Conservation (phyloP, 1,140 invertebrate species). For the Mizuhopecten yessoensis region DNA sequence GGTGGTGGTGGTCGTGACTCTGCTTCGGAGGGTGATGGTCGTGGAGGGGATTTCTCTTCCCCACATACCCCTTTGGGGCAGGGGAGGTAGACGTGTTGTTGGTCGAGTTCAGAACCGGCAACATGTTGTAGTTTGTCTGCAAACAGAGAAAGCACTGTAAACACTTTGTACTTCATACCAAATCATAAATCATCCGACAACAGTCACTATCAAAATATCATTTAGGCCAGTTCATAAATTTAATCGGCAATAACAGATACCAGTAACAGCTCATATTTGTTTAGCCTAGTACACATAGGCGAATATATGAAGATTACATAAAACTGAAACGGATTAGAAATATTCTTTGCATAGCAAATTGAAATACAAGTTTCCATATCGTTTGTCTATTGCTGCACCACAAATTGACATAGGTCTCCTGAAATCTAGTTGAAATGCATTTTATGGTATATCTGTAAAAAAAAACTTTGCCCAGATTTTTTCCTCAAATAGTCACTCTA, state of each 20-base stretch:
- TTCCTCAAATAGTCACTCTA: too few relatives aligned
- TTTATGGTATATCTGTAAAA: too few relatives aligned
- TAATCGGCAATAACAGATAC: neutral
- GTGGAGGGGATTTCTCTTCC: slow-evolving; percentile 59
- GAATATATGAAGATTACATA: too few relatives aligned
- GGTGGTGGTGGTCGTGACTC: slow-evolving; percentile 54
- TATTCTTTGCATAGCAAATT: too few relatives aligned
- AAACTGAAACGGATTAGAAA: too few relatives aligned
- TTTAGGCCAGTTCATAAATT: neutral
- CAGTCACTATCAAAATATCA: neutral
- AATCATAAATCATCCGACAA: too few relatives aligned
- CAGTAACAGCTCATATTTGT: neutral
- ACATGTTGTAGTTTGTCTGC: slow-evolving; percentile 27
- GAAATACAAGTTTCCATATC: too few relatives aligned
- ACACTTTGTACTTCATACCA: neutral
- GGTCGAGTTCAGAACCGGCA: slow-evolving; percentile 8
- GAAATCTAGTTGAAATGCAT: too few relatives aligned
- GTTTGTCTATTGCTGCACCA: too few relatives aligned
- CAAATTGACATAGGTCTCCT: too few relatives aligned
- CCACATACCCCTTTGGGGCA: slow-evolving; percentile 61
- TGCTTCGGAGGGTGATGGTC: slow-evolving; percentile 48
- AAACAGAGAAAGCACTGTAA: neutral
- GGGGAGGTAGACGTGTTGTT: slow-evolving; percentile 71
- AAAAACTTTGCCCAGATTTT: too few relatives aligned
- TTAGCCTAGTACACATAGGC: neutral